Percentiles rank a stretch among this genome's conserved stretches.
Conservation (phyloP, 2,888 invertebrate genomes). For the Spicauda simplicius region DNA sequence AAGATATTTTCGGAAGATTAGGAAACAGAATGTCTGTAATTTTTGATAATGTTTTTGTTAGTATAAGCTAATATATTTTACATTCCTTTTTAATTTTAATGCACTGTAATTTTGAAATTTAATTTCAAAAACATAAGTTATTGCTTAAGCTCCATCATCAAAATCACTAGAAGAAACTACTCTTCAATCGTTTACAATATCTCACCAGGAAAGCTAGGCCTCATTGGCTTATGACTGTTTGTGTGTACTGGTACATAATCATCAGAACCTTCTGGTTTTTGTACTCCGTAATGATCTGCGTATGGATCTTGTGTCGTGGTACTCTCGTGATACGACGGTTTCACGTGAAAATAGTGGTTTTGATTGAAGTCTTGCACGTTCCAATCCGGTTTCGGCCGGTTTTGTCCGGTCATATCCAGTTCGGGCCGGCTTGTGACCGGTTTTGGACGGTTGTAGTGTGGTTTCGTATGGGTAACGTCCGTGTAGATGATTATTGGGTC, state of each 20-base stretch:
- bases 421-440: slow-evolving; percentile 54
- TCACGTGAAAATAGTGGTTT: slow-evolving; percentile 74
- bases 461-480: slow-evolving; percentile 66
- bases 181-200: slow-evolving; percentile 45
- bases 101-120: too few relatives aligned
- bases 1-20: too few relatives aligned
- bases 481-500: slow-evolving; percentile 81
- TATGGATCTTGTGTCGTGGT: slow-evolving; percentile 63
- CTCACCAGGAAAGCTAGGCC: slow-evolving; percentile 79
- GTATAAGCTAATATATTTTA: not conserved
- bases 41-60: not conserved
- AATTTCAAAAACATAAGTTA: not conserved
- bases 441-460: slow-evolving; percentile 55
- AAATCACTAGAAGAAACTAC: slow-evolving; percentile 38
- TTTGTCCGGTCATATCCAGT: slow-evolving; percentile 45
- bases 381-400: slow-evolving; percentile 62
- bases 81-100: not conserved
- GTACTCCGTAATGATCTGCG: slow-evolving; percentile 51
- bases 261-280: slow-evolving; percentile 65
- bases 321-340: slow-evolving; percentile 78
- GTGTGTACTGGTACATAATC: slow-evolving; percentile 76
- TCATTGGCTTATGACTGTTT: slow-evolving; percentile 63
- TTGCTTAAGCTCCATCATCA: slow-evolving; percentile 50
- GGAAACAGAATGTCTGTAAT: too few relatives aligned
- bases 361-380: slow-evolving; percentile 54